phyloP scores from a whole-genome alignment of 2,113 vertebrate genomes.

The Cottus gobio region DNA sequence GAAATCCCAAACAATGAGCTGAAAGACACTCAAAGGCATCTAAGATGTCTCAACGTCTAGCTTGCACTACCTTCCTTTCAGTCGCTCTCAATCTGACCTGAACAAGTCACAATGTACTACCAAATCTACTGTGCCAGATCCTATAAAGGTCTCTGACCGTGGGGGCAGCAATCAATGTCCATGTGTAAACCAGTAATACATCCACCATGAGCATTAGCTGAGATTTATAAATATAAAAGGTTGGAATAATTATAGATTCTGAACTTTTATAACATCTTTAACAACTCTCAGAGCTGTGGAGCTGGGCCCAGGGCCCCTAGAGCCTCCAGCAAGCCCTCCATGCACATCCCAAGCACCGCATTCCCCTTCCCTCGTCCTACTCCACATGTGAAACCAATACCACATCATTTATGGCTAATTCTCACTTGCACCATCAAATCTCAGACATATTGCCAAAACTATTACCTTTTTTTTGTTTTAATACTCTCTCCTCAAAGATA shows the following conservation, averaged over 20 bases:
- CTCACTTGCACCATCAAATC: conserved; percentile 80
- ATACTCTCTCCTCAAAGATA: conserved; percentile 60
- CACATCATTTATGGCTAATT: conserved; percentile 76
- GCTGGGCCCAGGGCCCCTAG: conserved; percentile 49
- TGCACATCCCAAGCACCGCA: conserved; percentile 63
- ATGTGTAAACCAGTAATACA: conserved; percentile 77
- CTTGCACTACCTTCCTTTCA: conserved; percentile 33
- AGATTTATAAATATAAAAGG: conserved; percentile 82
- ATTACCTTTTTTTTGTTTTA: conserved; percentile 57
- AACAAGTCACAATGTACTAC: conserved; percentile 57
- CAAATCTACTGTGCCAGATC: conserved; percentile 69
- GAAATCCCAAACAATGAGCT: not conserved
- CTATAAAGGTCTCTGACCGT: conserved; percentile 70
- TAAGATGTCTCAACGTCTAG: not conserved
- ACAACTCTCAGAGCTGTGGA: conserved; percentile 73
- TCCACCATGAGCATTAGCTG: conserved; percentile 72
- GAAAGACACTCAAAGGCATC: not conserved
- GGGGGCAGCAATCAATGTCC: conserved; percentile 69
- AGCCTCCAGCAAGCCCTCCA: conserved; percentile 52
- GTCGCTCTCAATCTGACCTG: conserved; percentile 69
- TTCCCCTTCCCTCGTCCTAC: conserved; percentile 52
- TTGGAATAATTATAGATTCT: conserved; percentile 79
- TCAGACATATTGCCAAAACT: conserved; percentile 75
- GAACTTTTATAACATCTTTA: conserved; percentile 79
- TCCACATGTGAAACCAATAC: conserved; percentile 84